These are phyloP conservation scores for Drosophila borborema DNA, from an alignment of 2,888 invertebrate species.

Conservation along the genomic window DNA sequence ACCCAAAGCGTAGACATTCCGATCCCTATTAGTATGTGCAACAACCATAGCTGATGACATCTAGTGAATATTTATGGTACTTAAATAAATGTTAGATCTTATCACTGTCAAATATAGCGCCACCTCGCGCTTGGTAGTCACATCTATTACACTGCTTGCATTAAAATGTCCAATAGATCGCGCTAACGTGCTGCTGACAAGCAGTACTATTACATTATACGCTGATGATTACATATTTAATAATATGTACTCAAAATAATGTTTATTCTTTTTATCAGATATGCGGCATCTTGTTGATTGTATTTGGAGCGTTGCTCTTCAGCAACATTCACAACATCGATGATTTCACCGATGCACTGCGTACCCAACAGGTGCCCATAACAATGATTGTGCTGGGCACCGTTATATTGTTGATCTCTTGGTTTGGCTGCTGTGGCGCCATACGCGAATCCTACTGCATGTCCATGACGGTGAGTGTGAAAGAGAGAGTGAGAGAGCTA, in stretches of 20 bases:
- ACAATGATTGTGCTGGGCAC: slow-evolving; percentile 89
- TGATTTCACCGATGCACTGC: slow-evolving; percentile 85
- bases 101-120: not conserved
- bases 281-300: slow-evolving; percentile 89
- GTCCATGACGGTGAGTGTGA: slow-evolving; percentile 90
- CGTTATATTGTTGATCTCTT: slow-evolving; percentile 92
- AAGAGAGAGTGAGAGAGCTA: too few relatives aligned
- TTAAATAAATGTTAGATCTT: not conserved
- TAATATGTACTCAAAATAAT: too few relatives aligned
- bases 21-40: not conserved
- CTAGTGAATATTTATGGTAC: not conserved
- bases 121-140: not conserved
- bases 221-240: not conserved
- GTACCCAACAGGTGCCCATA: slow-evolving; percentile 88
- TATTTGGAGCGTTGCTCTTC: slow-evolving; percentile 89
- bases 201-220: not conserved
- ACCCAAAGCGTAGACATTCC: not conserved
- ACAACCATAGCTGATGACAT: not conserved
- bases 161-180: not conserved
- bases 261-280: slow-evolving; percentile 86
- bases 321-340: slow-evolving; percentile 87
- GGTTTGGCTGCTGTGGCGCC: slow-evolving; percentile 96
- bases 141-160: not conserved
- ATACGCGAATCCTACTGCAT: slow-evolving; percentile 95
- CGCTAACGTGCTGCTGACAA: not conserved